These are phyloP conservation scores for Lasioglossum albipes DNA, from an alignment of 1,140 invertebrate species.

Conservation along the genomic window DNA sequence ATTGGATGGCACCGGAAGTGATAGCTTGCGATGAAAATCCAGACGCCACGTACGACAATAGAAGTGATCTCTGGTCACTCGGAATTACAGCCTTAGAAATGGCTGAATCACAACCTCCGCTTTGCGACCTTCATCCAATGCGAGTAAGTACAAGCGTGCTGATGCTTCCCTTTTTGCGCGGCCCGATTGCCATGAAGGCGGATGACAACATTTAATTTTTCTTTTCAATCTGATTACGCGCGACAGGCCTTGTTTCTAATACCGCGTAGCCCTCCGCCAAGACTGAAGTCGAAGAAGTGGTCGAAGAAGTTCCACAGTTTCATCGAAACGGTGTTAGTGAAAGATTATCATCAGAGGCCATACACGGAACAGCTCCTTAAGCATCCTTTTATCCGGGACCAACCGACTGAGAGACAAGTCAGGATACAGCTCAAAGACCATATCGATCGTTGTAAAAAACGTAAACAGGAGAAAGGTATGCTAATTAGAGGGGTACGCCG, in stretches of 20 bases:
- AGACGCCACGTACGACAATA: slow-evolving; percentile 99
- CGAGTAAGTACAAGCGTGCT: slow-evolving; percentile 80
- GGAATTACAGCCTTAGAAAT: slow-evolving; percentile 99
- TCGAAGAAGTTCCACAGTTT: slow-evolving; percentile 96
- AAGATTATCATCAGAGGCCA: slow-evolving; percentile 98
- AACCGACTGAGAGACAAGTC: slow-evolving; percentile 98
- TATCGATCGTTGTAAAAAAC: slow-evolving; percentile 97
- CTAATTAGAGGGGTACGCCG: not conserved
- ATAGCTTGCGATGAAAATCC: slow-evolving; percentile 99
- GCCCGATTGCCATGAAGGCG: not conserved
- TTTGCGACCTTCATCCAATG: slow-evolving; percentile 99
- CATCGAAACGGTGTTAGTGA: slow-evolving; percentile 94
- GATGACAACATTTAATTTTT: slow-evolving; percentile 17
- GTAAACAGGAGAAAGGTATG: slow-evolving; percentile 91
- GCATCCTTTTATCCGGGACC: slow-evolving; percentile 98
- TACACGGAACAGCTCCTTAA: slow-evolving; percentile 99
- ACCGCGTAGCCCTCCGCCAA: slow-evolving; percentile 97
- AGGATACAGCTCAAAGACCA: slow-evolving; percentile 99
- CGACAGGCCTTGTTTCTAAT: slow-evolving; percentile 94
- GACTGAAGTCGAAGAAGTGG: slow-evolving; percentile 99
- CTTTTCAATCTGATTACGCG: slow-evolving; percentile 23
- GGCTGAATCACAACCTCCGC: slow-evolving; percentile 99
- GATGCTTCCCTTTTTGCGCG: not conserved
- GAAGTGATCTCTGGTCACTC: slow-evolving; percentile 98
- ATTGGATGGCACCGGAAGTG: slow-evolving; percentile 99